Conservation (phyloP, 2,888 invertebrate genomes). For the Bhutanitis thaidina region DNA sequence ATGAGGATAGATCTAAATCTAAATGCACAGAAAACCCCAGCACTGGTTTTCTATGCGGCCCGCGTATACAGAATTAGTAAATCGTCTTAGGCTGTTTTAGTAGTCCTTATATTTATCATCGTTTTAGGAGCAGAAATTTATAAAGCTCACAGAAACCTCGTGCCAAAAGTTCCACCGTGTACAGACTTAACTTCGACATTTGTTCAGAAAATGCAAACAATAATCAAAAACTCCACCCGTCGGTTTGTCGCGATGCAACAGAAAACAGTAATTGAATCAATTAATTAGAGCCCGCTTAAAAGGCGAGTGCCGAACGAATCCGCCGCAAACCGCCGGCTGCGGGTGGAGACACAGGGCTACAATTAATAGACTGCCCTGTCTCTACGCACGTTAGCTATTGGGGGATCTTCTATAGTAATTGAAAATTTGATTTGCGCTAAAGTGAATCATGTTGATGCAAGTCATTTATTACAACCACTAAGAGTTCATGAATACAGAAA, state of each 20-base stretch:
- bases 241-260: conserved; percentile 18
- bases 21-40: too few species aligned
- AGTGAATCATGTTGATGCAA: conserved; percentile 3
- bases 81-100: too few species aligned
- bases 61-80: too few species aligned
- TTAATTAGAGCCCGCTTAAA: conserved; percentile 30
- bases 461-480: conserved; percentile 2
- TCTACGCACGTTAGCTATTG: neutral
- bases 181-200: conserved; percentile 8
- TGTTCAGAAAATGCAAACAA: conserved; percentile 18
- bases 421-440: conserved; percentile 11
- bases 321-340: conserved; percentile 16
- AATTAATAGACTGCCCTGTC: conserved; percentile 23
- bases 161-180: neutral
- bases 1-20: too few species aligned
- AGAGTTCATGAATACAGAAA: neutral
- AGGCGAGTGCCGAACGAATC: conserved; percentile 22
- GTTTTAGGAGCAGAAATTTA: neutral
- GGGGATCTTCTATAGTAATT: conserved; percentile 6
- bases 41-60: too few species aligned
- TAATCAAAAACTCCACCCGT: conserved; percentile 18
- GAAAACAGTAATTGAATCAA: conserved; percentile 36
- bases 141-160: neutral
- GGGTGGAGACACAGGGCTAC: conserved; percentile 17
- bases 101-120: neutral